A percentile compares a stretch with the other conserved stretches of the same genome.
Evolutionary conservation across 2,113 vertebrate genomes (phyloP).

Genomic region (Nycticorax nycticorax): DNA sequence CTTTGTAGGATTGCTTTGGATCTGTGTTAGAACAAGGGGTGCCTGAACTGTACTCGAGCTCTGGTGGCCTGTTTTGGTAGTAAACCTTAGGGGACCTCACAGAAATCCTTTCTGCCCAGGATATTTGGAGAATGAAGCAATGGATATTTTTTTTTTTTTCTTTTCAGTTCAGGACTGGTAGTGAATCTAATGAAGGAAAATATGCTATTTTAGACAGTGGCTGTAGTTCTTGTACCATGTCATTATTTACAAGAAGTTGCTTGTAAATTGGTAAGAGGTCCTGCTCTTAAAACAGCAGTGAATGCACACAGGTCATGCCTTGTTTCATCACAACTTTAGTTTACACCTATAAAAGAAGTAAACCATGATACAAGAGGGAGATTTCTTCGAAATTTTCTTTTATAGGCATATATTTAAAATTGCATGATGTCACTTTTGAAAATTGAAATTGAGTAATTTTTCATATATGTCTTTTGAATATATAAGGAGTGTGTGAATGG

Average conservation of each 20-base stretch:
- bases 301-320: not conserved
- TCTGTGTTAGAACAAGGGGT: fast-evolving
- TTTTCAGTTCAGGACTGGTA: not conserved
- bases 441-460: not conserved
- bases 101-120: not conserved
- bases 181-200: not conserved
- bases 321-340: not conserved
- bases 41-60: too few relatives aligned
- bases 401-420: not conserved
- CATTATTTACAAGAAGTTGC: not conserved
- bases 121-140: not conserved
- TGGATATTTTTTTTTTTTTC: too few relatives aligned
- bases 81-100: not conserved
- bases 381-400: not conserved
- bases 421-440: not conserved
- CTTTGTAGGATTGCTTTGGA: not conserved
- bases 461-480: not conserved
- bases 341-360: not conserved
- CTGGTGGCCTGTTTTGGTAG: not conserved
- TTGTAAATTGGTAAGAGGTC: not conserved
- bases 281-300: not conserved
- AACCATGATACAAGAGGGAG: not conserved
- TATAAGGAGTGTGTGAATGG: not conserved
- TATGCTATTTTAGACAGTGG: not conserved
- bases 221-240: not conserved